These are phyloP conservation scores for Lycaon pictus DNA, from an alignment of 2,113 vertebrate species.

Conservation along the genomic window DNA sequence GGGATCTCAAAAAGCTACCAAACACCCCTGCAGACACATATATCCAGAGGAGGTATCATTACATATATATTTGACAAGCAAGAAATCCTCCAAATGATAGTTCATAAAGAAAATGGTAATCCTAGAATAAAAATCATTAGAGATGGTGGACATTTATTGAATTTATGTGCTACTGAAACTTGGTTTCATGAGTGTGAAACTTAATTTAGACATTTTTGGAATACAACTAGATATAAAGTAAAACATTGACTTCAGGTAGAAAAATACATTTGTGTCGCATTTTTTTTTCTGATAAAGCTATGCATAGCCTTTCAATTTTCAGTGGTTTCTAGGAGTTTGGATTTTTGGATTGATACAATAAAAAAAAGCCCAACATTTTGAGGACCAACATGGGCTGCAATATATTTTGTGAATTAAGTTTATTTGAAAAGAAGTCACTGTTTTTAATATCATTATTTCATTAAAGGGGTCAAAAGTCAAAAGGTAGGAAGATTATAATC, in stretches of 20 bases:
- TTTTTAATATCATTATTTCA: not conserved
- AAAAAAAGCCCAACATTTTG: not conserved
- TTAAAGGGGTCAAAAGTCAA: not conserved
- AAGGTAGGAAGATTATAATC: not conserved
- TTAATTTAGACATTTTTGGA: constrained; percentile 54
- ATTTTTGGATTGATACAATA: not conserved
- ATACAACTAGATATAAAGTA: constrained; percentile 44
- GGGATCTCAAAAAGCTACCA: constrained; percentile 59
- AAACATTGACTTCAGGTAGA: constrained; percentile 45
- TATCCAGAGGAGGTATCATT: not conserved
- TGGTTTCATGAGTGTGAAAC: constrained; percentile 55
- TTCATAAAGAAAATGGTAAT: constrained; percentile 59
- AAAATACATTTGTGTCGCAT: constrained; percentile 26
- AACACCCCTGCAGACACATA: not conserved
- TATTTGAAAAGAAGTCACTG: not conserved
- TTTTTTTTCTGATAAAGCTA: constrained; percentile 23
- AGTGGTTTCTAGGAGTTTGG: constrained; percentile 5
- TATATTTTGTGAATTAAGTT: constrained; percentile 45
- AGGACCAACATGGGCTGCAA: not conserved
- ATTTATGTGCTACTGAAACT: constrained; percentile 40
- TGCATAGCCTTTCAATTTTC: not conserved
- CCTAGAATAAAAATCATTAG: constrained; percentile 60
- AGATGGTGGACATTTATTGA: constrained; percentile 27
- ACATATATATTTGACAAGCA: constrained; percentile 34
- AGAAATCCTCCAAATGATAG: constrained; percentile 34